phyloP scores from a whole-genome alignment of 2,888 invertebrate species.

The Syritta pipiens region DNA sequence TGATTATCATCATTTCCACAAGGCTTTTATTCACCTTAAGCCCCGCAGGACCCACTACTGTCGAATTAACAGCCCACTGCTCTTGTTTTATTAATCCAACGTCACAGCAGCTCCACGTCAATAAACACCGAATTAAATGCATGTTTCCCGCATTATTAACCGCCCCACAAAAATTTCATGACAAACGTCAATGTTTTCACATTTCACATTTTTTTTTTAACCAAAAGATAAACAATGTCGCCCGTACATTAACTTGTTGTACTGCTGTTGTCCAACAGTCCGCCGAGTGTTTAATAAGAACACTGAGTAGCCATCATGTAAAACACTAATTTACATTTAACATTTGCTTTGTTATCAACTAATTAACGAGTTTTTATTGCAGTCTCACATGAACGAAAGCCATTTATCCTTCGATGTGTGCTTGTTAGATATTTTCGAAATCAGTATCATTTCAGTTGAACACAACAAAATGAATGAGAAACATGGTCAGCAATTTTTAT shows the following conservation, averaged over 20 bases:
- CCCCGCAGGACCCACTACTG: too few species aligned
- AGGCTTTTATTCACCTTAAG: too few species aligned
- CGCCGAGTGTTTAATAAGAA: constrained; percentile 67
- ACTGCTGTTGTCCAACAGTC: constrained; percentile 44
- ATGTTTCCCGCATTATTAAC: constrained; percentile 31
- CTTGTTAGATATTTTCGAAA: constrained; percentile 59
- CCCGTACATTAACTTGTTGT: constrained; percentile 53
- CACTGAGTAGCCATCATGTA: constrained; percentile 67
- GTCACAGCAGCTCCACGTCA: too few species aligned
- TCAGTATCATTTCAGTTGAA: constrained; percentile 66
- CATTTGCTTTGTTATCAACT: constrained; percentile 69
- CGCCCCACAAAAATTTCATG: constrained; percentile 58
- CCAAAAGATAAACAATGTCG: constrained; percentile 60
- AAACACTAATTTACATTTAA: constrained; percentile 70
- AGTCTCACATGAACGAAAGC: constrained; percentile 61
- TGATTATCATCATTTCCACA: too few species aligned
- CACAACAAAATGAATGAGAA: constrained; percentile 63
- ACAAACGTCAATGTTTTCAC: constrained; percentile 60
- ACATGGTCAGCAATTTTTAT: constrained; percentile 69
- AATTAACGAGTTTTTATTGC: constrained; percentile 67
- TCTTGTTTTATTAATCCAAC: too few species aligned
- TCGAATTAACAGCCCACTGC: too few species aligned
- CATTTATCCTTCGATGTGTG: constrained; percentile 62
- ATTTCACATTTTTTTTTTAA: constrained; percentile 25
- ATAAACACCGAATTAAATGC: constrained; percentile 20